Percentiles rank a stretch among this genome's conserved stretches.
phyloP scores from a whole-genome alignment of 2,888 invertebrate species.

The Ditylenchus weischeri region DNA sequence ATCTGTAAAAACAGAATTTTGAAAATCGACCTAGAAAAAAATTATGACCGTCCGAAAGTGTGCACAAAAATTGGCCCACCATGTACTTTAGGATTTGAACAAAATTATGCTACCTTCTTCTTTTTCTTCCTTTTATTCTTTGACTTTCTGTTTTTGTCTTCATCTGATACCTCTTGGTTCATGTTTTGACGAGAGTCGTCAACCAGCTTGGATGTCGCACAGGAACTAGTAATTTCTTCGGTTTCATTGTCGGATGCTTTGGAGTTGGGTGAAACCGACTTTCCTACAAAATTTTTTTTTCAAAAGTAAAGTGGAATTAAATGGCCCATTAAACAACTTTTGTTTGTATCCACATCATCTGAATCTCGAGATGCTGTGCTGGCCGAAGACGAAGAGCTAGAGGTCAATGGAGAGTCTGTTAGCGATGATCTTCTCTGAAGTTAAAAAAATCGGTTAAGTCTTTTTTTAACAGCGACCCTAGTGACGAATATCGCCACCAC shows the following conservation, averaged over 20 bases:
- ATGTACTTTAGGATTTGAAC: no score
- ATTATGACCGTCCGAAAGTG: no score
- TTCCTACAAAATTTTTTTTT: constrained; percentile 2
- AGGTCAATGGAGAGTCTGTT: constrained; percentile 24
- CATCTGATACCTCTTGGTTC: not conserved
- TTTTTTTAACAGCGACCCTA: no score
- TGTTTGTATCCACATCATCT: constrained; percentile 1
- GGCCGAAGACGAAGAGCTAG: constrained; percentile 22
- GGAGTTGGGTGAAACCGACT: constrained; percentile 4
- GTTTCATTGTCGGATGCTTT: not conserved
- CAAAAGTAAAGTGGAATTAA: not conserved
- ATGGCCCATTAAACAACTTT: not conserved
- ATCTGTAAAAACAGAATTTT: no score
- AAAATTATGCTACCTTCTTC: not conserved
- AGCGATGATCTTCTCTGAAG: constrained; percentile 20
- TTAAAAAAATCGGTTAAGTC: not conserved
- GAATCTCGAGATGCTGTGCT: constrained; percentile 8
- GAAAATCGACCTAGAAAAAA: no score
- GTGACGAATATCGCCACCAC: no score
- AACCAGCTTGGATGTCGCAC: no score
- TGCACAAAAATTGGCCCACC: no score
- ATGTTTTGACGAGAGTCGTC: no score
- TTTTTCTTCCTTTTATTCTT: not conserved
- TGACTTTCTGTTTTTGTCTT: constrained; percentile 3
- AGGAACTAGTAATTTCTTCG: no score